phyloP scores from a whole-genome alignment of 2,888 invertebrate genomes.

The Bursaphelenchus okinawaensis region DNA sequence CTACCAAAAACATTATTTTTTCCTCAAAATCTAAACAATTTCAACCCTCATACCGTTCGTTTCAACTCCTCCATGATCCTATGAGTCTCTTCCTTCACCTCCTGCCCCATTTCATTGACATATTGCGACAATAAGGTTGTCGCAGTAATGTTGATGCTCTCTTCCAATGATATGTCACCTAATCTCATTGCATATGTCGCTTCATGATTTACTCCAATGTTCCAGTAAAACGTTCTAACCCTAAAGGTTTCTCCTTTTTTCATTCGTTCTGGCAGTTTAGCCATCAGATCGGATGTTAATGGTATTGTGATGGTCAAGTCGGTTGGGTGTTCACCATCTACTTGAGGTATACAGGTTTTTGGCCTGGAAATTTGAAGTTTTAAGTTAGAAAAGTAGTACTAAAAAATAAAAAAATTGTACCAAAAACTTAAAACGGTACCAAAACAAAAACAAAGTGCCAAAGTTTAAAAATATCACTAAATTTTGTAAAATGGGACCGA shows the following conservation, averaged over 20 bases:
- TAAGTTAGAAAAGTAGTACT: too few species aligned
- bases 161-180: slow-evolving; percentile 32
- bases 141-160: slow-evolving; percentile 29
- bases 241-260: slow-evolving; percentile 25
- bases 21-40: too few species aligned
- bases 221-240: slow-evolving; percentile 31
- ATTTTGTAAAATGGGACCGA: too few species aligned
- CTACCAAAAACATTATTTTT: too few species aligned
- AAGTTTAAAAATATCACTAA: too few species aligned
- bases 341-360: slow-evolving; percentile 47
- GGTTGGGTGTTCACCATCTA: slow-evolving; percentile 37
- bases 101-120: not conserved
- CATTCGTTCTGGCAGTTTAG: slow-evolving; percentile 6
- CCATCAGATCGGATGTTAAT: slow-evolving; percentile 16
- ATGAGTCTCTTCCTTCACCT: slow-evolving; percentile 1
- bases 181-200: slow-evolving; percentile 43
- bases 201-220: slow-evolving; percentile 51
- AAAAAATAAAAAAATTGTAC: not conserved
- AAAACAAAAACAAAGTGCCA: too few species aligned
- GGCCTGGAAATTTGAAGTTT: slow-evolving; percentile 23
- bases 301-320: slow-evolving; percentile 9
- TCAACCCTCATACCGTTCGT: slow-evolving; percentile 40
- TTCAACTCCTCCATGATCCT: slow-evolving; percentile 36
- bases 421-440: not conserved
- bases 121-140: slow-evolving; percentile 8